Percentiles rank a stretch among this genome's conserved stretches.
Conservation (phyloP, 2,888 invertebrate species). For the Isotomurus palustris region DNA sequence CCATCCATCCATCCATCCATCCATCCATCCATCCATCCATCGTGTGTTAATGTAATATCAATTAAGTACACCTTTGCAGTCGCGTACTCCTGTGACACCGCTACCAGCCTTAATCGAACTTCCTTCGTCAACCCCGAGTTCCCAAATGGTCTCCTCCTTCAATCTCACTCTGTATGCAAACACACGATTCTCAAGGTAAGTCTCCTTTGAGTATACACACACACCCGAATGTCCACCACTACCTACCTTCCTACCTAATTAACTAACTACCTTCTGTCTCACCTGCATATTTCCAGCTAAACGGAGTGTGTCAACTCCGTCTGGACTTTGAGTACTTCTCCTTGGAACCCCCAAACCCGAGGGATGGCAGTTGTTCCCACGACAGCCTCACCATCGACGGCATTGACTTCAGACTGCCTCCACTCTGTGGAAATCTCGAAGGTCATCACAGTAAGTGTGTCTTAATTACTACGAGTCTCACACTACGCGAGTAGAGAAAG, state of each 20-base stretch:
- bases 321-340: constrained; percentile 67
- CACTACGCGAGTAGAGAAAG: too few relatives aligned
- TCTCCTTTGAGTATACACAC: too few relatives aligned
- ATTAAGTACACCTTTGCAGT: constrained; percentile 57
- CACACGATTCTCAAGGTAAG: constrained; percentile 39
- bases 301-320: constrained; percentile 61
- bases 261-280: background rate
- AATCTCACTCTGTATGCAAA: constrained; percentile 43
- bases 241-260: background rate
- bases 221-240: too few relatives aligned
- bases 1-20: too few relatives aligned
- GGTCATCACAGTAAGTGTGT: constrained; percentile 40
- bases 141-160: constrained; percentile 30
- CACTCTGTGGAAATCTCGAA: constrained; percentile 43
- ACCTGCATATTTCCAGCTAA: constrained; percentile 24
- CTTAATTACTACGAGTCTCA: background rate
- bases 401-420: constrained; percentile 34
- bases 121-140: constrained; percentile 68
- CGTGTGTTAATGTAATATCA: background rate
- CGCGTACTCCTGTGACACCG: constrained; percentile 62
- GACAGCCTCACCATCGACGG: constrained; percentile 40
- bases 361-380: constrained; percentile 34
- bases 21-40: background rate
- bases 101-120: constrained; percentile 59
- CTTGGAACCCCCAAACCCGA: constrained; percentile 50